Percentiles rank a stretch among this genome's conserved stretches.
phyloP scores from a whole-genome alignment of 1,140 invertebrate species.

The Hycleus phaleratus region DNA sequence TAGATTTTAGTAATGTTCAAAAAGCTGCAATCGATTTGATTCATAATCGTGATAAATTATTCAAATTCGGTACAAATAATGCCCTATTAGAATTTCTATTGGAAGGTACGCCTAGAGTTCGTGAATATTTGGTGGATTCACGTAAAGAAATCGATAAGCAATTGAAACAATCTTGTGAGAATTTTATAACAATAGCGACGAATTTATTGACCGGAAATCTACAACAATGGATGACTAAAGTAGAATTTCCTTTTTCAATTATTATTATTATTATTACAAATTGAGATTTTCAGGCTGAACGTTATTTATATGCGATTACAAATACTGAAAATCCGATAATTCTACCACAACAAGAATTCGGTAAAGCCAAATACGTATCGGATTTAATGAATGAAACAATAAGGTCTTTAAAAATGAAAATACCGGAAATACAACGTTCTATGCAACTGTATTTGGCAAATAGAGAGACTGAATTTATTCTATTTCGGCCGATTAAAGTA shows the following conservation, averaged over 20 bases:
- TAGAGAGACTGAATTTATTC: slow-evolving; percentile 90
- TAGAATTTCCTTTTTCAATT: not conserved
- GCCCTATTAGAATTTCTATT: slow-evolving; percentile 85
- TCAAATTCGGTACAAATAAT: slow-evolving; percentile 83
- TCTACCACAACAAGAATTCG: slow-evolving; percentile 43
- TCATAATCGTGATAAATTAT: slow-evolving; percentile 78
- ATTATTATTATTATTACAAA: not conserved
- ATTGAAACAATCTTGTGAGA: slow-evolving; percentile 85
- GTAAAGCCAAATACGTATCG: slow-evolving; percentile 48
- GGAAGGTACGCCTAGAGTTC: slow-evolving; percentile 85
- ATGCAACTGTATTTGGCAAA: slow-evolving; percentile 96
- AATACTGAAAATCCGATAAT: slow-evolving; percentile 26
- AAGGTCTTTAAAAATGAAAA: slow-evolving; percentile 67
- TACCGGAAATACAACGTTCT: slow-evolving; percentile 72
- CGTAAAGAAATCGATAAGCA: slow-evolving; percentile 90
- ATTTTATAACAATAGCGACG: slow-evolving; percentile 77
- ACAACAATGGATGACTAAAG: slow-evolving; percentile 19
- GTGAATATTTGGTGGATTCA: slow-evolving; percentile 86
- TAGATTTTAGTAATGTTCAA: slow-evolving; percentile 88
- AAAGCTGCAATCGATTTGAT: slow-evolving; percentile 79
- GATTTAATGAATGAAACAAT: slow-evolving; percentile 52
- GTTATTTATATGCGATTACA: slow-evolving; percentile 26
- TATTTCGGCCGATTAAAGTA: slow-evolving; percentile 87
- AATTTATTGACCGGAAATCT: slow-evolving; percentile 58
- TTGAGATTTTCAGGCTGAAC: not conserved